Evolutionary conservation across 2,113 vertebrate genomes (phyloP).

Genomic region (Prunella fulvescens): DNA sequence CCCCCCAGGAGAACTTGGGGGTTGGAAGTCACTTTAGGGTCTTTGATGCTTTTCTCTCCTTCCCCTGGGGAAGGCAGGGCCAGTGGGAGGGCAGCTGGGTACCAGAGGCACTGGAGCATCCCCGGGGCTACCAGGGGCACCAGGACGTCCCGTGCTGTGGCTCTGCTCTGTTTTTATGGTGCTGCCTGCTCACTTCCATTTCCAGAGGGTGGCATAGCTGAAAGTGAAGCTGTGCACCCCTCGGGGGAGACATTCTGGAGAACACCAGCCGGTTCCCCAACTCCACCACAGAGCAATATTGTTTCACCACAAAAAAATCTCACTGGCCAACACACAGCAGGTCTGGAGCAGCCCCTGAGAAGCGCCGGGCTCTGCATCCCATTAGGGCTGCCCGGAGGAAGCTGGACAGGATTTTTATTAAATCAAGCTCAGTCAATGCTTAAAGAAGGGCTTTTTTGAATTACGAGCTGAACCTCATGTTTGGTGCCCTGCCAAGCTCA

Average conservation of each 20-base stretch:
- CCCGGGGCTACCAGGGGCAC: accelerated
- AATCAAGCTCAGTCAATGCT: slow-evolving; percentile 35
- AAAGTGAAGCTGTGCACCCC: background rate
- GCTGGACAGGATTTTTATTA: slow-evolving; percentile 35
- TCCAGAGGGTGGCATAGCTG: background rate
- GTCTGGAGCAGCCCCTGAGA: background rate
- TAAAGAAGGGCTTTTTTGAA: slow-evolving; percentile 61
- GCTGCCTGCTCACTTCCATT: background rate
- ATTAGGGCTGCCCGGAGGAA: slow-evolving; percentile 25
- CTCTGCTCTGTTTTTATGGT: background rate
- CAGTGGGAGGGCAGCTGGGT: accelerated
- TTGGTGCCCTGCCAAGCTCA: slow-evolving; percentile 58
- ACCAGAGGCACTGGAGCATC: accelerated
- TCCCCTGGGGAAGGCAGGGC: background rate
- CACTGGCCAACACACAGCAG: background rate
- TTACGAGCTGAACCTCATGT: slow-evolving; percentile 61
- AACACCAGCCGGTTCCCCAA: background rate
- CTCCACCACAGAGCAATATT: background rate
- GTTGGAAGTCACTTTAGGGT: background rate
- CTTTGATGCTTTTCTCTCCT: background rate
- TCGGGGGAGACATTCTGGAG: background rate
- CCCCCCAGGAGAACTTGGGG: accelerated
- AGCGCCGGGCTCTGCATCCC: slow-evolving; percentile 13
- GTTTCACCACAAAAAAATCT: background rate
- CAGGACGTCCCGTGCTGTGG: background rate